Evolutionary conservation across 2,797 vertebrate species (phyloP), one percentile per base, ranked within the genome.

Genomic region (Huso huso): DNA sequence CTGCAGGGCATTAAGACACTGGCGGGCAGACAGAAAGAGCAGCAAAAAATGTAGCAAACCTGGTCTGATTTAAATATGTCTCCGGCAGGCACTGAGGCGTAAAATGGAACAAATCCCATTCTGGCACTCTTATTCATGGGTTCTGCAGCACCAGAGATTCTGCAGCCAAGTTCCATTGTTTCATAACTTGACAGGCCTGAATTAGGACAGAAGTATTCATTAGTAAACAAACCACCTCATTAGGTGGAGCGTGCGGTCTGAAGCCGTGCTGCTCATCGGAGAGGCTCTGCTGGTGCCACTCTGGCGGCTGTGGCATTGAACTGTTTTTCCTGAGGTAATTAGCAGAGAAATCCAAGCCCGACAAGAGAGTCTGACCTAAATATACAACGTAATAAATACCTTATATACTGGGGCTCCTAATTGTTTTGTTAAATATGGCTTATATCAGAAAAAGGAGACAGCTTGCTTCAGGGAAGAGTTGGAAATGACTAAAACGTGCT

Each of bases 311-410:
- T 61, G 15, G 15, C 60, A 53, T 52, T 64, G 49, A 53, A 52
- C 64, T 65, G 64, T 57, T 55, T 64, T 53, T 65, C 18, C 64
- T 57, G 18, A 65, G 52, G 64, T 65, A 65, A 65, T 65, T 65
- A 65, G 48, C 10, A 37, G 52, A 11, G 52, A 65, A 48, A 57
- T 57, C 48, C 57, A 48, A 65, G 64, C 52, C 64, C 12, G 57
- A 65, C 15, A 12, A 65, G 49, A 51, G 10, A 52, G 50, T 50
- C 12, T 65, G 64, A 55, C 64, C 64, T 48, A 65, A 57, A 65
- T 65, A 55, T 37, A 37, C 37, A 37, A 37, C 4, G 5, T 37
- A 37, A 37, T 37, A 37, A 37, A 37, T 37, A 37, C 0, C 37
- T 37, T 37, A 37, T 37, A 37, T 37, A 37, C 37, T 37, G 37